Percentiles rank a stretch among this genome's conserved stretches.
phyloP scores from a whole-genome alignment of 2,888 invertebrate species.

The Megastigmus dorsalis region DNA sequence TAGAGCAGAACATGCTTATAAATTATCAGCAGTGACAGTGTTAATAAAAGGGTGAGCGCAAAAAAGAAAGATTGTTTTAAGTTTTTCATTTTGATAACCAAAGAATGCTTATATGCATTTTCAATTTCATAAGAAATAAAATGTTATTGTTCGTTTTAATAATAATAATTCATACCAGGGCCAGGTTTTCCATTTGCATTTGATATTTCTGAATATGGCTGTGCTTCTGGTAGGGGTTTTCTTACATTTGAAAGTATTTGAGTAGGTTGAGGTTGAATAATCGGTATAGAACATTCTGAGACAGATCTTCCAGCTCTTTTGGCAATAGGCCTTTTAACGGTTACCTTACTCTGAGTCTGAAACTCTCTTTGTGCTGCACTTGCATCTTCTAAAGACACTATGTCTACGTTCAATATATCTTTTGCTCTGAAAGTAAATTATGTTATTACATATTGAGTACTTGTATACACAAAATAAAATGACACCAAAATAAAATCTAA shows the following conservation, averaged over 20 bases:
- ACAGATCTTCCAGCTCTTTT: slow-evolving; percentile 76
- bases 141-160: neutral
- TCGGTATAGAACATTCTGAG: slow-evolving; percentile 69
- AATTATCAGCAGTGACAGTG: too few relatives aligned
- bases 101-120: neutral
- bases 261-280: slow-evolving; percentile 57
- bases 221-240: slow-evolving; percentile 60
- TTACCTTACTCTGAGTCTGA: slow-evolving; percentile 75
- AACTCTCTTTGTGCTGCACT: slow-evolving; percentile 66
- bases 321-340: slow-evolving; percentile 77
- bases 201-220: slow-evolving; percentile 61
- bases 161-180: slow-evolving; percentile 55
- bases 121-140: neutral
- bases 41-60: too few relatives aligned
- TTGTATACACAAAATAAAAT: too few relatives aligned
- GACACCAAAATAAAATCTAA: too few relatives aligned
- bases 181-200: slow-evolving; percentile 65
- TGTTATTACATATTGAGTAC: slow-evolving; percentile 9
- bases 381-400: slow-evolving; percentile 81
- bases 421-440: slow-evolving; percentile 77
- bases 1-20: too few relatives aligned
- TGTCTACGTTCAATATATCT: slow-evolving; percentile 85
- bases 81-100: too few relatives aligned
- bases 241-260: slow-evolving; percentile 59
- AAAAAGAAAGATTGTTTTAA: too few relatives aligned